A percentile compares a stretch with the other conserved stretches of the same genome.
phyloP scores from a whole-genome alignment of 2,888 invertebrate genomes.

The Eueremaeus valkanovi region DNA sequence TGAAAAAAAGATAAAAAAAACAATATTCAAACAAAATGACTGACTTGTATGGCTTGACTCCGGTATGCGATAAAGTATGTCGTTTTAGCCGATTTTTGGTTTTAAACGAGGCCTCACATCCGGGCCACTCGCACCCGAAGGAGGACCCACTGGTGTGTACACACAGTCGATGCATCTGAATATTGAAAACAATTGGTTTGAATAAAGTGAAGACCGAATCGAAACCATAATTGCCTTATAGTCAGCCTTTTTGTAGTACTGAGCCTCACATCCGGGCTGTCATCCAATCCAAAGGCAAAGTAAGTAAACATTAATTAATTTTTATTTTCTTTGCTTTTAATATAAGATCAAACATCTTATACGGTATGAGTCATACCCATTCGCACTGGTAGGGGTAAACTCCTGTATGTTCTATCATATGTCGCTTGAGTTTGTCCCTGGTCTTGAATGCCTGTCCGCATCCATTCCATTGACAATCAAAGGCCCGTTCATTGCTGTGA shows the following conservation, averaged over 20 bases:
- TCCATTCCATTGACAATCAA: background rate
- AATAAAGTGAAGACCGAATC: too few relatives aligned
- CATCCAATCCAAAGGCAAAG: too few relatives aligned
- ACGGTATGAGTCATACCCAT: too few relatives aligned
- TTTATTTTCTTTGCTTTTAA: too few relatives aligned
- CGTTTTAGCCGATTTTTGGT: background rate
- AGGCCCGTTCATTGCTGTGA: background rate
- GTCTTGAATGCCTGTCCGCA: background rate
- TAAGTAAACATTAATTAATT: too few relatives aligned
- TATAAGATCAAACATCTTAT: too few relatives aligned
- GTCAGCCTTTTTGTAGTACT: background rate
- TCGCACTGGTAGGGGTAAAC: background rate
- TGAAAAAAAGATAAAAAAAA: too few relatives aligned
- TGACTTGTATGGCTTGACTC: background rate
- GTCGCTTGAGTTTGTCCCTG: background rate
- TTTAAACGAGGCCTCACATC: background rate
- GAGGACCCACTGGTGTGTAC: background rate
- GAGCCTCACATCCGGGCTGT: conserved; percentile 12
- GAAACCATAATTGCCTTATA: background rate
- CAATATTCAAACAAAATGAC: too few relatives aligned
- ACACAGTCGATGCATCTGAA: conserved; percentile 1
- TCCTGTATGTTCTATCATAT: background rate
- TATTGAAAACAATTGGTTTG: too few relatives aligned
- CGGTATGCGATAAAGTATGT: background rate
- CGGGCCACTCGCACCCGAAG: background rate